phyloP scores from a whole-genome alignment of 2,113 vertebrate genomes.

The Deroptyus accipitrinus region DNA sequence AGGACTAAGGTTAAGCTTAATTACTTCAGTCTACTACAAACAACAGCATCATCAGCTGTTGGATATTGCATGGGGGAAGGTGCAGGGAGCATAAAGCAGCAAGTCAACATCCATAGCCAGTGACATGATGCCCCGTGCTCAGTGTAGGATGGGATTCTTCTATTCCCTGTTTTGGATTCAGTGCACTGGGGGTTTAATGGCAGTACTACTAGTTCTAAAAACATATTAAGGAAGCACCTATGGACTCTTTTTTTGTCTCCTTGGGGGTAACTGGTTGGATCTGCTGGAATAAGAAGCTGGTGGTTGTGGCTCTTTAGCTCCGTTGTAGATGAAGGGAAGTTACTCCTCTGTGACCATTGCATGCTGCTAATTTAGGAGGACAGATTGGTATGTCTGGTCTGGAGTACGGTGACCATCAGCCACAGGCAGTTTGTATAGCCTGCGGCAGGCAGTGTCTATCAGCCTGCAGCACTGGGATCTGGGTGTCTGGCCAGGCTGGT shows the following conservation, averaged over 20 bases:
- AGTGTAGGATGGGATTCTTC: background rate
- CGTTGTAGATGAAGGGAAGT: background rate
- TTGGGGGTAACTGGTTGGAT: background rate
- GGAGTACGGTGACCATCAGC: background rate
- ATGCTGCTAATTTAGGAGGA: background rate
- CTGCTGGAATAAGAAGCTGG: background rate
- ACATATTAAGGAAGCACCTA: background rate
- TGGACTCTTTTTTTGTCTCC: background rate
- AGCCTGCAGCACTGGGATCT: background rate
- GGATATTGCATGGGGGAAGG: background rate
- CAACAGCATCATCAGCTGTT: conserved; percentile 55
- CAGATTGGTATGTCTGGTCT: background rate
- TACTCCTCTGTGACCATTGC: background rate
- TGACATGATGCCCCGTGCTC: fast-evolving
- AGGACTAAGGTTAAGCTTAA: conserved; percentile 71
- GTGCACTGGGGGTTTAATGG: background rate
- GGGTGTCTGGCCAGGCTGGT: background rate
- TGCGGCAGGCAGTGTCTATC: background rate
- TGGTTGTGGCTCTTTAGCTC: background rate
- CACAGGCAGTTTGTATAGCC: background rate
- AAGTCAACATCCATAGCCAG: background rate
- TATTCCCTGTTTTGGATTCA: background rate
- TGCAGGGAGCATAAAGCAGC: background rate
- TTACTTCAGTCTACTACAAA: conserved; percentile 68
- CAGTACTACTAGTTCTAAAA: background rate